Conservation (phyloP, 2,113 vertebrate species). For the Lepus europaeus region DNA sequence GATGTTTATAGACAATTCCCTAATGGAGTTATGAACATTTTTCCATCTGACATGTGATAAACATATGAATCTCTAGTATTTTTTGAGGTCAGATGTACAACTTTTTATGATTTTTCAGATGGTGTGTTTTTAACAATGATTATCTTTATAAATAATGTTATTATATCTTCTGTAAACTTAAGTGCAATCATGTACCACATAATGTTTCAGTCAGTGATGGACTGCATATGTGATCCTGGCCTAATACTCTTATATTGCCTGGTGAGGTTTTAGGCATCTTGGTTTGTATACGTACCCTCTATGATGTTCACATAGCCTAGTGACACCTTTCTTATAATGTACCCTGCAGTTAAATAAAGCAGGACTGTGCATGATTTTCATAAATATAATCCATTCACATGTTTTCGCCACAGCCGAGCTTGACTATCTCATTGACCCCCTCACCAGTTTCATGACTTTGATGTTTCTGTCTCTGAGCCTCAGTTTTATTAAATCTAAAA, state of each 20-base stretch:
- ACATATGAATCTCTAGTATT: slow-evolving; percentile 16
- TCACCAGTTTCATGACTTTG: background rate
- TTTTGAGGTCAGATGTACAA: background rate
- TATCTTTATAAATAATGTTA: background rate
- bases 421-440: background rate
- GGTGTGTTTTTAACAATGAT: background rate
- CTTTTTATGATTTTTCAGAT: background rate
- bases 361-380: background rate
- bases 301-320: background rate
- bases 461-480: background rate
- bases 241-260: background rate
- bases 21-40: background rate
- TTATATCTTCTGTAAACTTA: background rate
- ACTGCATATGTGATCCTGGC: background rate
- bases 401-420: background rate
- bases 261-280: background rate
- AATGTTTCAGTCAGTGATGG: background rate
- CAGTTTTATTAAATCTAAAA: background rate
- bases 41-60: background rate
- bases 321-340: background rate
- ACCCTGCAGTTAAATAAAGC: background rate
- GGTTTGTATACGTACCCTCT: background rate
- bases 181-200: background rate
- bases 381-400: background rate
- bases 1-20: background rate